Percentiles rank a stretch among this genome's conserved stretches.
phyloP scores from a whole-genome alignment of 2,888 invertebrate species.

The Chironomus tentans region DNA sequence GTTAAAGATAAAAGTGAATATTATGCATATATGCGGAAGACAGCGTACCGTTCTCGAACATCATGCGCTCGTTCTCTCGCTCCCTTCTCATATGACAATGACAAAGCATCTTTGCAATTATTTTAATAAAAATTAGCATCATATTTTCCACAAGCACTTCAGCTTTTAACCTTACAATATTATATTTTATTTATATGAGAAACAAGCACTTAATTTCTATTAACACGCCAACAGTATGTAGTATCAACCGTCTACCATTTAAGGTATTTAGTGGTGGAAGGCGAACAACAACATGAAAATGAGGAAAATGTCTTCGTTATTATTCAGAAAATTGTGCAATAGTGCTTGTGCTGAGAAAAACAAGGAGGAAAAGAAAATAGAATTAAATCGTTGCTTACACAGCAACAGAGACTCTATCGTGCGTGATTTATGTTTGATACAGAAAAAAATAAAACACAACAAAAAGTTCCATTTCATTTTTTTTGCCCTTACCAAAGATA shows the following conservation, averaged over 20 bases:
- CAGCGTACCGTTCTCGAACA: neutral
- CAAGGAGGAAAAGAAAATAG: neutral
- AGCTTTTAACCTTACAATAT: neutral
- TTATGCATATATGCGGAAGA: too few species aligned
- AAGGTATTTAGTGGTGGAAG: too few species aligned
- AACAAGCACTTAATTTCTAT: neutral
- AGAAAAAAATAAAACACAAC: neutral
- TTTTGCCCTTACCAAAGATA: neutral
- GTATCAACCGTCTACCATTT: neutral
- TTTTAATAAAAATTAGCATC: too few species aligned
- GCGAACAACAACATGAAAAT: too few species aligned
- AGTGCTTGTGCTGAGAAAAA: neutral
- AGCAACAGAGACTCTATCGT: neutral
- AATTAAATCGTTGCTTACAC: constrained; percentile 3
- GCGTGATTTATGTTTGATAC: neutral
- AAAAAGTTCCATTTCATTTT: neutral
- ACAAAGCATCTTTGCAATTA: too few species aligned
- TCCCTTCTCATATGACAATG: neutral
- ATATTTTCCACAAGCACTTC: neutral
- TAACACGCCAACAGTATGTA: neutral
- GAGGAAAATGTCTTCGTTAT: too few species aligned
- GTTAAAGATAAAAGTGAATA: too few species aligned
- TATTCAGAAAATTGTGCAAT: too few species aligned
- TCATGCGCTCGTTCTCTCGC: neutral
- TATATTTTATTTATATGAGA: neutral